phyloP scores from a whole-genome alignment of 2,113 vertebrate species.

The Scartelaos histophorus region DNA sequence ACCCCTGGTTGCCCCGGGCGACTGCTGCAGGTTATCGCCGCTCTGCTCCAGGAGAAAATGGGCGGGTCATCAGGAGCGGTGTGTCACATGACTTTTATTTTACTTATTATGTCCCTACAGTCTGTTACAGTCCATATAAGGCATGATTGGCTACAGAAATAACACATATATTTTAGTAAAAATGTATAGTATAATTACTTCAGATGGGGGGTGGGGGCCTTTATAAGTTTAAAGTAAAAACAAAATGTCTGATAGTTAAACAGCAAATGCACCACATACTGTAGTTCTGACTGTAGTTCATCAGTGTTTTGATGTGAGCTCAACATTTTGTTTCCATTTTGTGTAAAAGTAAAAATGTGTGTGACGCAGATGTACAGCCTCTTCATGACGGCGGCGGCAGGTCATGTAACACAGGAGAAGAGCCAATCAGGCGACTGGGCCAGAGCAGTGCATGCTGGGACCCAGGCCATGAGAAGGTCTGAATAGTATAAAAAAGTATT shows the following conservation, averaged over 20 bases:
- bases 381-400: constrained; percentile 87
- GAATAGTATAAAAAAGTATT: background rate
- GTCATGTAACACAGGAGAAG: constrained; percentile 64
- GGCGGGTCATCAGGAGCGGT: constrained; percentile 94
- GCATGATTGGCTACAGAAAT: no score
- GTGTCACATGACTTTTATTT: constrained; percentile 42
- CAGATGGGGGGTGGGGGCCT: no score
- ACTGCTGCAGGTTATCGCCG: constrained; percentile 78
- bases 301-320: no score
- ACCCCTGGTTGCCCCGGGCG: constrained; percentile 73
- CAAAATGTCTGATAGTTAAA: no score
- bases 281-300: no score
- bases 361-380: constrained; percentile 85
- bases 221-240: no score
- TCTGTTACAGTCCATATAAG: no score
- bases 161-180: no score
- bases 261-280: no score
- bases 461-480: constrained; percentile 88
- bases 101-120: background rate
- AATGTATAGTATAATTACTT: no score
- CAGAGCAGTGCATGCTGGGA: constrained; percentile 85
- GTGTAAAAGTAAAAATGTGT: background rate
- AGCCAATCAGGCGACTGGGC: constrained; percentile 78
- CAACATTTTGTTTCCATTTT: no score
- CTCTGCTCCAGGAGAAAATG: constrained; percentile 89